These are phyloP conservation scores for Cosmia trapezina DNA, from an alignment of 2,888 invertebrate genomes.

Conservation along the genomic window DNA sequence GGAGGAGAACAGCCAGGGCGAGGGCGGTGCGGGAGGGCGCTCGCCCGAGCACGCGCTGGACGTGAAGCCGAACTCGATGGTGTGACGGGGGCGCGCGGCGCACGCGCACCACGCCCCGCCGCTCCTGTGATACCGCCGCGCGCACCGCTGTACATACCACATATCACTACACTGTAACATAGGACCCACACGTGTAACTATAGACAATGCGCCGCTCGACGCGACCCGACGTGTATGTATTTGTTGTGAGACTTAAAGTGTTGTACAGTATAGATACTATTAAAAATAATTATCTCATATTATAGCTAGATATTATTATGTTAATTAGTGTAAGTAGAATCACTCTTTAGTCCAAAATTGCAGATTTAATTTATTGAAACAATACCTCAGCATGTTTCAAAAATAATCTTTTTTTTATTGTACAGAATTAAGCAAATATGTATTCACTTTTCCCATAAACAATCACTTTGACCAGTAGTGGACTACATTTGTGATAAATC, in stretches of 20 bases:
- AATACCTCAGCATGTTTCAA: constrained; percentile 70
- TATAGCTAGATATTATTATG: constrained; percentile 82
- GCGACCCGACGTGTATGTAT: constrained; percentile 74
- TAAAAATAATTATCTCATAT: constrained; percentile 85
- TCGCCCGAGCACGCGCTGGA: constrained; percentile 92
- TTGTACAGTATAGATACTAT: constrained; percentile 88
- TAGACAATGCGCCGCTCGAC: constrained; percentile 76
- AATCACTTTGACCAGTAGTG: constrained; percentile 12
- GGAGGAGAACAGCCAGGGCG: constrained; percentile 95
- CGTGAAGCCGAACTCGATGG: constrained; percentile 93
- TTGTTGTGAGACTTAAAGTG: constrained; percentile 87
- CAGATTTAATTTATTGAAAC: constrained; percentile 86
- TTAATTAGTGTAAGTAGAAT: constrained; percentile 85
- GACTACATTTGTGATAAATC: constrained; percentile 6
- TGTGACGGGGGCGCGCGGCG: constrained; percentile 93
- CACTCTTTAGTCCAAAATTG: constrained; percentile 87
- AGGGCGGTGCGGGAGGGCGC: constrained; percentile 88
- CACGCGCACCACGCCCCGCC: constrained; percentile 81
- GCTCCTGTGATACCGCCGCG: constrained; percentile 83
- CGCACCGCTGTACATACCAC: constrained; percentile 83
- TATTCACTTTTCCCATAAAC: constrained; percentile 52
- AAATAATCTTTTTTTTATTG: constrained; percentile 64
- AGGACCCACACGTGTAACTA: constrained; percentile 76
- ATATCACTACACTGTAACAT: constrained; percentile 85
- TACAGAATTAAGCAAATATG: constrained; percentile 57